Evolutionary conservation across 2,113 vertebrate genomes (phyloP).

Genomic region (Eulemur macaco): DNA sequence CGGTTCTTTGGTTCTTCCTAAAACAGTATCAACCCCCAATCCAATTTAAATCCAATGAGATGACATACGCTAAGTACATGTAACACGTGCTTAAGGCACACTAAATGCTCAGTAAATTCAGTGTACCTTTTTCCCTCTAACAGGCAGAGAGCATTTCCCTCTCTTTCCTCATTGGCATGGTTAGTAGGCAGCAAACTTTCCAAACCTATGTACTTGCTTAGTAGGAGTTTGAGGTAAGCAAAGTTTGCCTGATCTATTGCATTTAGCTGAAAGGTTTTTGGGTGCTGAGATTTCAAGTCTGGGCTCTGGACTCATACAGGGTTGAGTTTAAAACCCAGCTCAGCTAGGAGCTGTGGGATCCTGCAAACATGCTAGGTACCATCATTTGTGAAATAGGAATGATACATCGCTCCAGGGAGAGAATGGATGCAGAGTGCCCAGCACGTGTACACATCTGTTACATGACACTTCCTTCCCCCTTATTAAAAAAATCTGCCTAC

Average conservation of each 20-base stretch:
- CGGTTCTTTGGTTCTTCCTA: background rate
- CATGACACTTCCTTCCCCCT: background rate
- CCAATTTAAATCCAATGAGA: background rate
- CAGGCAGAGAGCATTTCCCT: background rate
- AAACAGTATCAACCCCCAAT: background rate
- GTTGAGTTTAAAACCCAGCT: background rate
- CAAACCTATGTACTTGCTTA: background rate
- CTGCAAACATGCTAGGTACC: fast-evolving
- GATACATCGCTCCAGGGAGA: background rate
- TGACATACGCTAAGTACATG: too few relatives aligned
- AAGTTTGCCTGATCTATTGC: background rate
- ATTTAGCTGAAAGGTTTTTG: background rate
- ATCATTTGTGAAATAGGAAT: background rate
- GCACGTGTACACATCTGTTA: fast-evolving
- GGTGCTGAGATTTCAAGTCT: background rate
- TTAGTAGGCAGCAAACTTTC: background rate
- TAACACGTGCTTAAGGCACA: background rate
- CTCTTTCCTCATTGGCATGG: background rate
- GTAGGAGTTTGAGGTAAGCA: background rate
- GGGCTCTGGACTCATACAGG: background rate
- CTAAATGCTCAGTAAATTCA: background rate
- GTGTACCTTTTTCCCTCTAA: background rate
- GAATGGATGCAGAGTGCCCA: background rate
- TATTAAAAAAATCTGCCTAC: background rate
- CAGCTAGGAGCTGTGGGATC: background rate